Conservation (phyloP, 2,888 invertebrate species). For the Deroplatys truncata region DNA sequence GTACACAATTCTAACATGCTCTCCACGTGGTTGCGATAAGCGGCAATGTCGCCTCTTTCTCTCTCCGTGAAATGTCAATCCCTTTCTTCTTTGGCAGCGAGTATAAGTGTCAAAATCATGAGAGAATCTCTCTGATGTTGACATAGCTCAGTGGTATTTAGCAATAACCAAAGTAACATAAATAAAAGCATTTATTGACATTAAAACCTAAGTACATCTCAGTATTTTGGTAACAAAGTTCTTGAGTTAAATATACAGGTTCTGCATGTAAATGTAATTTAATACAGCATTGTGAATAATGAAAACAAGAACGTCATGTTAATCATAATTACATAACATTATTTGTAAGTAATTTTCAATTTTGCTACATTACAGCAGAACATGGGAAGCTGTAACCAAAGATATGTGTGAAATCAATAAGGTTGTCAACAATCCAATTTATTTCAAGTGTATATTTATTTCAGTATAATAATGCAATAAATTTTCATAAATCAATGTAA, state of each 20-base stretch:
- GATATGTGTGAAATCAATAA: neutral
- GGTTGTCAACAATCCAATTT: slow-evolving; percentile 7
- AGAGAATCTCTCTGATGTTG: too few relatives aligned
- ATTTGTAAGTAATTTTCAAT: neutral
- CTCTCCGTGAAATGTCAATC: too few relatives aligned
- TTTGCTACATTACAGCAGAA: neutral
- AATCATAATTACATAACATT: neutral
- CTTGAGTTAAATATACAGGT: neutral
- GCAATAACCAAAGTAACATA: neutral
- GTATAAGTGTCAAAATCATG: too few relatives aligned
- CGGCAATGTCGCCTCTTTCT: too few relatives aligned
- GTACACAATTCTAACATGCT: too few relatives aligned
- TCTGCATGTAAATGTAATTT: neutral
- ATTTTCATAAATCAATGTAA: neutral
- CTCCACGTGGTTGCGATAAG: too few relatives aligned
- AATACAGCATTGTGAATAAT: neutral
- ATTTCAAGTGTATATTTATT: neutral
- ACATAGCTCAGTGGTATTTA: neutral
- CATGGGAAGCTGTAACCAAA: neutral
- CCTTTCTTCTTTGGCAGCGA: too few relatives aligned
- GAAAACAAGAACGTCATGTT: neutral
- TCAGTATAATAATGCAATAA: neutral
- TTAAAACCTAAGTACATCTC: slow-evolving; percentile 21
- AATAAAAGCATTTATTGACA: slow-evolving; percentile 26
- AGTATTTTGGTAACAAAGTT: neutral